A percentile compares a stretch with the other conserved stretches of the same genome.
Evolutionary conservation across 2,797 vertebrate species (phyloP).

Genomic region (Amazona ochrocephala): DNA sequence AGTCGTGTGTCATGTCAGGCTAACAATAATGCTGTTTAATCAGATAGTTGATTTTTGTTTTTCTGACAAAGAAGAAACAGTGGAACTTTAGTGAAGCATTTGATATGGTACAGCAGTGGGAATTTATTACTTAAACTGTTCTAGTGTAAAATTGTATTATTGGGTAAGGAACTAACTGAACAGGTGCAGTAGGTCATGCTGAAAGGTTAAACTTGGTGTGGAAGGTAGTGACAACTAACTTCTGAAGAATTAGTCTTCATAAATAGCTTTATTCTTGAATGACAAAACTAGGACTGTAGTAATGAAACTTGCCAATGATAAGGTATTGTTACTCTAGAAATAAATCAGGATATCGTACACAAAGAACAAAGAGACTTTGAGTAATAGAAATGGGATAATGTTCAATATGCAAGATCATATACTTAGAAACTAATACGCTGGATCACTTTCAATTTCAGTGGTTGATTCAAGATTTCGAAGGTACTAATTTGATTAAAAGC

Average conservation of each 20-base stretch:
- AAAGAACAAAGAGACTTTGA: neutral
- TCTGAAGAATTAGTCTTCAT: neutral
- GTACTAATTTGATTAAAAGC: neutral
- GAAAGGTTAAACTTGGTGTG: neutral
- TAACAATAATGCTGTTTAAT: slow-evolving; percentile 10
- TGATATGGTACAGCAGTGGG: neutral
- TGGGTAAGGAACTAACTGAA: neutral
- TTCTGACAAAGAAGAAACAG: neutral
- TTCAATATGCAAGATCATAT: neutral
- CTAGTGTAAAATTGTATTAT: neutral
- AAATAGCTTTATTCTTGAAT: neutral
- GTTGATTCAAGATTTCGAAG: neutral
- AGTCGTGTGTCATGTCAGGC: neutral
- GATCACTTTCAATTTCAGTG: neutral
- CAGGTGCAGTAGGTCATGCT: neutral
- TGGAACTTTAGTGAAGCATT: neutral
- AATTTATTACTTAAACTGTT: neutral
- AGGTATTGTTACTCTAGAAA: neutral
- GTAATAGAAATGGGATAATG: neutral
- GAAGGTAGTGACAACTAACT: neutral
- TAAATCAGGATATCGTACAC: neutral
- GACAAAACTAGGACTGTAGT: neutral
- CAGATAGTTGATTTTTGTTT: neutral
- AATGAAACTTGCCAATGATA: neutral
- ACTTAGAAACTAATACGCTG: neutral